Evolutionary conservation across 2,113 vertebrate species (phyloP), one percentile per base, ranked within the genome.

Genomic region (Chascanopsetta lugubris): DNA sequence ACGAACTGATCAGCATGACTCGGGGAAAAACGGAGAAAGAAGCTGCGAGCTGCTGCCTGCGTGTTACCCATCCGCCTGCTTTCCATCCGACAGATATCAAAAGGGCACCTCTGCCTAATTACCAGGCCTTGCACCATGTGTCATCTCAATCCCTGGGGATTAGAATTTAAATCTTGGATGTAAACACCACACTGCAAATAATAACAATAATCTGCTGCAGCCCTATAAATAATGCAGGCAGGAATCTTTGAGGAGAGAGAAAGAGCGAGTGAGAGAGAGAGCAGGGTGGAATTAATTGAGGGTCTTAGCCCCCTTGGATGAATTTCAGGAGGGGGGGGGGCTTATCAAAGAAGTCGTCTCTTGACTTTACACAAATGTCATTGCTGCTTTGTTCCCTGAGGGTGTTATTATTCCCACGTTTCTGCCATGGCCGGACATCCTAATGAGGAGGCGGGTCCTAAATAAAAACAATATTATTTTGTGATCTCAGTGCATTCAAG

Each of bases 181-280:
- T 87, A 89, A 90, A 89, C 84, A 84, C 67, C 56, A 66, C 77
- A 66, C 36, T 42, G 71, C 86, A 87, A 87, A 84, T 84, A 85
- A 83, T 85, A 87, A 84, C 83, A 85, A 83, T 85, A 84, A 87
- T 88, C 79, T 83, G 72, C 66, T 27, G 55, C 69, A 50, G 68
- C 49, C 57, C 53, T n/a, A 88, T 90, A 79, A 88, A 90, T 90
- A 89, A 88, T 90, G 80, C 89, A 90, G 57, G 80, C 89, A 90
- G 57, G 58, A 40, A 63, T 80, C 70, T 80, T 68, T 69, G 73
- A 65, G n/a, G n/a, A n/a, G n/a, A n/a, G n/a, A n/a, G n/a, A n/a
- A n/a, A n/a, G n/a, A n/a, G n/a, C n/a, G n/a, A n/a, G n/a, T n/a
- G n/a, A n/a, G n/a, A n/a, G 66, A 72, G 45, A 59, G 81, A 75